phyloP scores from a whole-genome alignment of 2,797 vertebrate genomes.

The Lindbergichthys nudifrons region DNA sequence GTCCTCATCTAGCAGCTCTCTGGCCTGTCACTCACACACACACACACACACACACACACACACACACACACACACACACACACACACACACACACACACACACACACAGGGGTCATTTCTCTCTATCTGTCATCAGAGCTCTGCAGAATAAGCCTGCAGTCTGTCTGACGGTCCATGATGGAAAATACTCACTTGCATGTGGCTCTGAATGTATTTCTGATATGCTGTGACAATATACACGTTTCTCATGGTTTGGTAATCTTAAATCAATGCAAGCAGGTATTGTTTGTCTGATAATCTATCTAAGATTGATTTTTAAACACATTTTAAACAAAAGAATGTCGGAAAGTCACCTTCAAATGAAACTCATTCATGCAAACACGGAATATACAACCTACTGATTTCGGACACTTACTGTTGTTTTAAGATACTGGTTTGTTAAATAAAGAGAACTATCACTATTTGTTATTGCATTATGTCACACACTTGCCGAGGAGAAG shows the following conservation, averaged over 20 bases:
- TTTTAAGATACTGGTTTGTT: background rate
- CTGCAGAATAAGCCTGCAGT: slow-evolving; percentile 14
- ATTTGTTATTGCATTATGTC: background rate
- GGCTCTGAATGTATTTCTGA: background rate
- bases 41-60: slow-evolving; percentile 14
- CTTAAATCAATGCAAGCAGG: background rate
- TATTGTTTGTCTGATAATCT: background rate
- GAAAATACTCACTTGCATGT: too few relatives aligned
- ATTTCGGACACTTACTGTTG: too few relatives aligned
- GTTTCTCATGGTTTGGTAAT: background rate
- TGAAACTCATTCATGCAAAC: too few relatives aligned
- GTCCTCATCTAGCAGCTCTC: slow-evolving; percentile 17
- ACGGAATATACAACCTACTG: background rate
- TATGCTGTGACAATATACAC: background rate
- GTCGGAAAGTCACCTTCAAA: background rate
- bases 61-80: slow-evolving; percentile 16
- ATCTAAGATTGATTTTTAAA: background rate
- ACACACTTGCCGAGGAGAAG: background rate
- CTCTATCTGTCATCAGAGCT: slow-evolving; percentile 30
- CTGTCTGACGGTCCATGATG: background rate
- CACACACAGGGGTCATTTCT: slow-evolving; percentile 5
- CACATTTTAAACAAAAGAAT: background rate
- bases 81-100: slow-evolving; percentile 9
- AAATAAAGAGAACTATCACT: background rate
- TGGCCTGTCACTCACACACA: slow-evolving; percentile 23